Percentiles rank a stretch among this genome's conserved stretches.
These are phyloP conservation scores for Corella eumyota DNA, from an alignment of 23 tunicate species.

Conservation along the genomic window DNA sequence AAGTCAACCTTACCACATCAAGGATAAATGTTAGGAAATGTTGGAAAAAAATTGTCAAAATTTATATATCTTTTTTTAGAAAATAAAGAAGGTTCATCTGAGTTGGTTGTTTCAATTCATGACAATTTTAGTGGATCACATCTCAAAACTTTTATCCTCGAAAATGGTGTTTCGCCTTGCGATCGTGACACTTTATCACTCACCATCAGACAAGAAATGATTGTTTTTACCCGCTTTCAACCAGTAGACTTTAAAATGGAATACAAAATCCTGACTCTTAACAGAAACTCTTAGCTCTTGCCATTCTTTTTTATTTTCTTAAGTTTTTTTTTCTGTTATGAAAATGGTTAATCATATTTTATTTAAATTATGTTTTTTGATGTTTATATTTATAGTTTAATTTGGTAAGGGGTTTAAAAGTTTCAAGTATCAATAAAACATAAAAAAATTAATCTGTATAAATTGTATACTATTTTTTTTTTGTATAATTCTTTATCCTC, in stretches of 20 bases:
- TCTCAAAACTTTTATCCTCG: slow-evolving; percentile 35
- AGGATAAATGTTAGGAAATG: background rate
- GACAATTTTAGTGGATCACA: slow-evolving; percentile 39
- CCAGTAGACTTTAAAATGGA: slow-evolving; percentile 27
- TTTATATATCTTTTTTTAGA: slow-evolving; percentile 1
- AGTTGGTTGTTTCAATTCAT: slow-evolving; percentile 59
- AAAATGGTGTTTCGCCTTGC: slow-evolving; percentile 36
- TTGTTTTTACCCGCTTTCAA: slow-evolving; percentile 43
- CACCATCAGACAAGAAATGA: slow-evolving; percentile 50
- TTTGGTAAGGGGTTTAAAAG: no score
- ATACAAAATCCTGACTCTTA: slow-evolving; percentile 25
- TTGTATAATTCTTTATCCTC: no score
- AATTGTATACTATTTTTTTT: no score
- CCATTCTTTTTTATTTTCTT: no score
- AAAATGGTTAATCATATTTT: no score
- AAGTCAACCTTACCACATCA: no score
- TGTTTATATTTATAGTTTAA: no score
- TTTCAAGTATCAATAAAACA: no score
- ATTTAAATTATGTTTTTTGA: no score
- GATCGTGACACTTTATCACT: slow-evolving; percentile 31
- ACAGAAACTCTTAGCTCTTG: no score
- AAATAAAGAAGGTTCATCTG: slow-evolving; percentile 25
- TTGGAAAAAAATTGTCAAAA: background rate
- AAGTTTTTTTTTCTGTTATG: no score
- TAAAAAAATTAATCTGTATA: no score